Evolutionary conservation across 2,797 vertebrate genomes (phyloP), one percentile per base, ranked within the genome.

Genomic region (Phoeniculus purpureus): DNA sequence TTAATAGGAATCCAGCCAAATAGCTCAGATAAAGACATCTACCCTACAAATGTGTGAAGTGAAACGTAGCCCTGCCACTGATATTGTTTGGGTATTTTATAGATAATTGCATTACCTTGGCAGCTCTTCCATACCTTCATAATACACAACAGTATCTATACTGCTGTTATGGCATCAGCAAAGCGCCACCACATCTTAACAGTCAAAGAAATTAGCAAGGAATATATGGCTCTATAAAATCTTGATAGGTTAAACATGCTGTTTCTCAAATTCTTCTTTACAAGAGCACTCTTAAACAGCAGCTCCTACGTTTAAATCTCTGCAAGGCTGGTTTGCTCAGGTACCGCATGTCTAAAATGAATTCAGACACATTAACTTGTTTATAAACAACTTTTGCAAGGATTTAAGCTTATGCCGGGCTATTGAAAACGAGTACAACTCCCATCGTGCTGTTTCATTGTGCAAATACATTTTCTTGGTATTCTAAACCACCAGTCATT

Each of bases 101-200:
- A 77, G 87, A 85, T 87, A 93, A 93, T 88, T 89, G 78, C 80
- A 40, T 86, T 92, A 62, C 87, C 88, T 93, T 83, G 83, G 91
- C 82, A 94, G 73, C 80, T 89, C 72, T 73, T 94, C 80, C 77
- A 87, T 43, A 62, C 62, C 66, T 89, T 85, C 52, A 32, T 75
- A 85, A 94, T 71, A 91, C 37, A 52, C 19, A 87, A 60, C 31
- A 66, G 16, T 61, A 91, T 64, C 54, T 75, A 68, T 55, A 56
- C 10, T 40, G 50, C 56, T 48, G 75, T 65, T 81, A 85, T 19
- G 21, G 74, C 62, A 94, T 80, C 89, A 89, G 80, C 76, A 78
- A 85, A 93, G 31, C 81, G 70, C 60, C 59, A 66, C 80, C 87
- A 3, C 29, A 79, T 87, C 45, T 85, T 85, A 76, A 47, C 68